These are phyloP conservation scores for Hexactinellida sp. DNA, from an alignment of 37 sponge, comb jelly and placozoan genomes.

Conservation along the genomic window DNA sequence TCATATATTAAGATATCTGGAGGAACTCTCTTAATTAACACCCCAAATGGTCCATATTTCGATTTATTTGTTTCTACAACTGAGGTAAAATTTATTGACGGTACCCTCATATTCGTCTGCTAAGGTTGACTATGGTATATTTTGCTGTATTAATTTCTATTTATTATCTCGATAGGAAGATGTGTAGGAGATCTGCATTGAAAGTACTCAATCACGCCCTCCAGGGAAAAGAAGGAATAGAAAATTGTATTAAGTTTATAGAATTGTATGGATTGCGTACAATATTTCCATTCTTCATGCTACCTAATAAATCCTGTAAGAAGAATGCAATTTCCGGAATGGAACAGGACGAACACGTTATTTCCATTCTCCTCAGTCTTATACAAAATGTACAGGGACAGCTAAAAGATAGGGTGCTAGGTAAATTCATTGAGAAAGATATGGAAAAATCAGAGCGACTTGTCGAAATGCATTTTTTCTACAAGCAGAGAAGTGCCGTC, in stretches of 20 bases:
- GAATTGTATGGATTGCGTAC: constrained; percentile 83
- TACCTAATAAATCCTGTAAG: constrained; percentile 39
- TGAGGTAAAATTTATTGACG: too few relatives aligned
- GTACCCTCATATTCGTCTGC: too few relatives aligned
- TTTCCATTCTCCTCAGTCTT: constrained; percentile 71
- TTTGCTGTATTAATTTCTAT: too few relatives aligned
- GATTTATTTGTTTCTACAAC: too few relatives aligned
- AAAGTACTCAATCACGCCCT: constrained; percentile 92
- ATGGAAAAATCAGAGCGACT: constrained; percentile 85
- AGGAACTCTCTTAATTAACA: too few relatives aligned
- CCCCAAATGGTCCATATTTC: too few relatives aligned
- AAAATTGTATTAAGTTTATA: constrained; percentile 82
- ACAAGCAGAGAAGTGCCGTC: constrained; percentile 32
- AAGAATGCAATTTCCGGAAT: constrained; percentile 30
- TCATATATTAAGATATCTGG: too few relatives aligned
- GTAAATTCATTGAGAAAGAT: constrained; percentile 91
- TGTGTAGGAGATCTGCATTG: constrained; percentile 53
- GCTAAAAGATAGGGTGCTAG: constrained; percentile 40
- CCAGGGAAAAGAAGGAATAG: constrained; percentile 54
- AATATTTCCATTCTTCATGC: constrained; percentile 93
- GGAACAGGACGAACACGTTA: constrained; percentile 81
- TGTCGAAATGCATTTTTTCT: constrained; percentile 78
- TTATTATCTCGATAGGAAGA: constrained; percentile 42
- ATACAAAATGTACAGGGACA: constrained; percentile 41
- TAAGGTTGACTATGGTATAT: too few relatives aligned